A percentile compares a stretch with the other conserved stretches of the same genome.
Conservation (phyloP, 2,113 vertebrate genomes). For the Brienomyrus brachyistius region DNA sequence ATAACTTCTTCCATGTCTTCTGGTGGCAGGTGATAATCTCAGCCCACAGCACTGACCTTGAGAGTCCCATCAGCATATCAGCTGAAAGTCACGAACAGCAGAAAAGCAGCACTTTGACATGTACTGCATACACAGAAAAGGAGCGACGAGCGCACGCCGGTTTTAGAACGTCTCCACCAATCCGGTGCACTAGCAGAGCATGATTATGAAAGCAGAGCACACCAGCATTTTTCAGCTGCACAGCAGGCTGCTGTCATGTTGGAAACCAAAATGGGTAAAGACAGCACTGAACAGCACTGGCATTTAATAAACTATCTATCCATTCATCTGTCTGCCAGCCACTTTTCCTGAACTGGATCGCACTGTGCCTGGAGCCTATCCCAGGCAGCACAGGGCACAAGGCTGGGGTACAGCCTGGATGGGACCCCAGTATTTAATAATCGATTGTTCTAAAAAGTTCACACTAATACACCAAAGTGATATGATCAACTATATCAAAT, state of each 20-base stretch:
- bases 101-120: not conserved
- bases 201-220: not conserved
- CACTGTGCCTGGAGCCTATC: not conserved
- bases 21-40: slow-evolving; percentile 12
- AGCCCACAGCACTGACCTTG: not conserved
- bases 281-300: not conserved
- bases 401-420: not conserved
- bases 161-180: not conserved
- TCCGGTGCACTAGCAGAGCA: not conserved
- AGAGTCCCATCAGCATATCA: not conserved
- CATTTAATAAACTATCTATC: slow-evolving; percentile 11
- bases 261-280: not conserved
- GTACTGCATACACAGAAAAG: not conserved
- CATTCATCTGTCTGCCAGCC: not conserved
- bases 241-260: not conserved
- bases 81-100: not conserved
- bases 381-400: not conserved
- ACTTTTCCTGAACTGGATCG: not conserved
- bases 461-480: not conserved
- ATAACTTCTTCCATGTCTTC: not conserved
- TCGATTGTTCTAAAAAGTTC: not conserved
- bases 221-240: not conserved
- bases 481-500: not conserved
- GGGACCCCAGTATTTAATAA: not conserved
- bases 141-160: no score